Percentiles rank a stretch among this genome's conserved stretches.
Evolutionary conservation across 2,888 invertebrate genomes (phyloP).

Genomic region (Epiblema foenella): DNA sequence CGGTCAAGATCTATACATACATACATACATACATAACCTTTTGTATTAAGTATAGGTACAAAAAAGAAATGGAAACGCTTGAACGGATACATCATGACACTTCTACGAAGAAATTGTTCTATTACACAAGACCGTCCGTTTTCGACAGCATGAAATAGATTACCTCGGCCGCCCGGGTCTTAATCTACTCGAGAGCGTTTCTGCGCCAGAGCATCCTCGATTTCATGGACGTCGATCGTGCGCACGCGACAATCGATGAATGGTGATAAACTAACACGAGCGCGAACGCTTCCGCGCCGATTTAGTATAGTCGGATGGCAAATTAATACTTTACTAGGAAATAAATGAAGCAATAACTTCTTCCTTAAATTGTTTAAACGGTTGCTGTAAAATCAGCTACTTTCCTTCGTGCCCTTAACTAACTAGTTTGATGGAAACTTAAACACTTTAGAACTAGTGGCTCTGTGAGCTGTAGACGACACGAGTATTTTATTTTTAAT

Average conservation of each 20-base stretch:
- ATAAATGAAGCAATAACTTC: constrained; percentile 13
- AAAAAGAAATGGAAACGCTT: constrained; percentile 12
- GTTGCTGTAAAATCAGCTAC: background rate
- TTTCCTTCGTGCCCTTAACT: constrained; percentile 1
- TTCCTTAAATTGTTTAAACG: constrained; percentile 9
- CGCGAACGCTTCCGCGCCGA: constrained; percentile 48
- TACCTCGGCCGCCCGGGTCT: constrained; percentile 30
- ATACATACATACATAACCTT: no score
- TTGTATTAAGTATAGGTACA: background rate
- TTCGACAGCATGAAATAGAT: constrained; percentile 39
- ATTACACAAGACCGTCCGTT: constrained; percentile 25
- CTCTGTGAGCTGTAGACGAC: no score
- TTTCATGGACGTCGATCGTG: constrained; percentile 44
- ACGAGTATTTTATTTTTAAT: no score
- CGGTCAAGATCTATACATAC: no score
- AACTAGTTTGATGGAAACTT: constrained; percentile 2
- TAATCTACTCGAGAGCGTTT: constrained; percentile 31
- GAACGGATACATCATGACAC: constrained; percentile 7
- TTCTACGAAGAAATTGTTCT: constrained; percentile 24
- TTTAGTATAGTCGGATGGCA: constrained; percentile 38
- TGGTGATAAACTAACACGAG: constrained; percentile 45
- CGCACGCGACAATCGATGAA: constrained; percentile 46
- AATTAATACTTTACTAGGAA: constrained; percentile 23
- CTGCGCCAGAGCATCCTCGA: constrained; percentile 30
- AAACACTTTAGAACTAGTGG: no score